Evolutionary conservation across 2,797 vertebrate genomes (phyloP).

Genomic region (Lophotriccus pileatus): DNA sequence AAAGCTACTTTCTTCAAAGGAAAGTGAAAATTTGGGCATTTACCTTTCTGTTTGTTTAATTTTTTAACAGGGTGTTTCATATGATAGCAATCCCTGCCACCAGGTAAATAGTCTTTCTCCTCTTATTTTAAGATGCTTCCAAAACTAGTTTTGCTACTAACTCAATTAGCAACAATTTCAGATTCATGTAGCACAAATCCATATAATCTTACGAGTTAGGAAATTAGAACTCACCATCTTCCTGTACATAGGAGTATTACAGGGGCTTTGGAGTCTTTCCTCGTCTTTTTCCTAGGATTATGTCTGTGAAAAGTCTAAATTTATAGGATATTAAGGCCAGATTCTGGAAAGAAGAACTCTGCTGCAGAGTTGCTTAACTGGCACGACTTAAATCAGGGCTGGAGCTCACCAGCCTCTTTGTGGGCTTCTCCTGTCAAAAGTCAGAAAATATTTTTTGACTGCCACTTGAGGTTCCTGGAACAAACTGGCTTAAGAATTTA

Average conservation of each 20-base stretch:
- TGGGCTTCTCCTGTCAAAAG: neutral
- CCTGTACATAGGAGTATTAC: neutral
- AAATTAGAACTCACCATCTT: neutral
- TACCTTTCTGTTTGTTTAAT: neutral
- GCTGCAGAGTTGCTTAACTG: neutral
- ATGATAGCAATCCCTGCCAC: conserved; percentile 61
- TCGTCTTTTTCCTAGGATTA: neutral
- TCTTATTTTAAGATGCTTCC: neutral
- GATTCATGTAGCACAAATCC: neutral
- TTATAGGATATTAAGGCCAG: neutral
- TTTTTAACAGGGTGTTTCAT: conserved; percentile 38
- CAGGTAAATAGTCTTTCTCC: conserved; percentile 39
- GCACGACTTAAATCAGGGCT: neutral
- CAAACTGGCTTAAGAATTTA: neutral
- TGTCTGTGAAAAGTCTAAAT: neutral
- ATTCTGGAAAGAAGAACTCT: neutral
- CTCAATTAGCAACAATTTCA: neutral
- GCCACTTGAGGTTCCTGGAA: neutral
- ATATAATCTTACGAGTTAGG: neutral
- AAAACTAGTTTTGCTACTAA: neutral
- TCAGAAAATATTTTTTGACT: neutral
- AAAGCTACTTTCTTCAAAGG: neutral
- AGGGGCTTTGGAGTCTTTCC: neutral
- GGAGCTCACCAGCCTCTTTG: neutral
- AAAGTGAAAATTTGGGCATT: neutral